phyloP scores from a whole-genome alignment of 1,140 invertebrate species.

The Chrysomallon squamiferum region DNA sequence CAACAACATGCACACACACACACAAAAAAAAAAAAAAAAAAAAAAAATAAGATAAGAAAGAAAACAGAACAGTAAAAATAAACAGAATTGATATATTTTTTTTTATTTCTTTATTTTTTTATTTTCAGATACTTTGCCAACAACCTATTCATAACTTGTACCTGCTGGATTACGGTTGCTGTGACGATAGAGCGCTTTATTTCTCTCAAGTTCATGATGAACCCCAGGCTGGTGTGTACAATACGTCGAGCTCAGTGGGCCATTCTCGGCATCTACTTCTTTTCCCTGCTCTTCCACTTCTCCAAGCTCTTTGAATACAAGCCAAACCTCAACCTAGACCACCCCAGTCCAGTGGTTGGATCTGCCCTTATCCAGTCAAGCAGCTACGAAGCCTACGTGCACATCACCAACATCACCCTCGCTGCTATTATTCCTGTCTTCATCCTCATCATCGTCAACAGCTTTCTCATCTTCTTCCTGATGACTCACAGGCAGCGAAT shows the following conservation, averaged over 20 bases:
- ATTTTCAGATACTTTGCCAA: slow-evolving; percentile 76
- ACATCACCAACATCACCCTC: slow-evolving; percentile 33
- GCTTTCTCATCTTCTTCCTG: slow-evolving; percentile 83
- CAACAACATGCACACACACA: too few relatives aligned
- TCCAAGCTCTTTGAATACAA: slow-evolving; percentile 68
- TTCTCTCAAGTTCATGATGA: slow-evolving; percentile 90
- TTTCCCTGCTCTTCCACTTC: slow-evolving; percentile 85
- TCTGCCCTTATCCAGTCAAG: slow-evolving; percentile 74
- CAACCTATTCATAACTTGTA: slow-evolving; percentile 85
- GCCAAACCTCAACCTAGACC: slow-evolving; percentile 57
- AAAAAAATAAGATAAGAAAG: too few relatives aligned
- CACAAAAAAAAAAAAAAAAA: too few relatives aligned
- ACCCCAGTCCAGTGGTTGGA: slow-evolving; percentile 69
- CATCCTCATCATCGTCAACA: slow-evolving; percentile 88
- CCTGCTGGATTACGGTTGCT: slow-evolving; percentile 90
- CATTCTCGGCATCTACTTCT: slow-evolving; percentile 80
- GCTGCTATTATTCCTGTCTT: slow-evolving; percentile 88
- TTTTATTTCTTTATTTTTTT: neutral
- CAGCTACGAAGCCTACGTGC: slow-evolving; percentile 68
- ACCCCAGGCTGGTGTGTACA: slow-evolving; percentile 85
- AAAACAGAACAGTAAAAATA: too few relatives aligned
- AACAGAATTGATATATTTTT: too few relatives aligned
- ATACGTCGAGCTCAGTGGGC: slow-evolving; percentile 84
- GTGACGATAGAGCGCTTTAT: slow-evolving; percentile 94
- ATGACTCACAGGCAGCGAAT: slow-evolving; percentile 76